Conservation (phyloP, 2,113 vertebrate species). For the Forbesichthys papilliferus region DNA sequence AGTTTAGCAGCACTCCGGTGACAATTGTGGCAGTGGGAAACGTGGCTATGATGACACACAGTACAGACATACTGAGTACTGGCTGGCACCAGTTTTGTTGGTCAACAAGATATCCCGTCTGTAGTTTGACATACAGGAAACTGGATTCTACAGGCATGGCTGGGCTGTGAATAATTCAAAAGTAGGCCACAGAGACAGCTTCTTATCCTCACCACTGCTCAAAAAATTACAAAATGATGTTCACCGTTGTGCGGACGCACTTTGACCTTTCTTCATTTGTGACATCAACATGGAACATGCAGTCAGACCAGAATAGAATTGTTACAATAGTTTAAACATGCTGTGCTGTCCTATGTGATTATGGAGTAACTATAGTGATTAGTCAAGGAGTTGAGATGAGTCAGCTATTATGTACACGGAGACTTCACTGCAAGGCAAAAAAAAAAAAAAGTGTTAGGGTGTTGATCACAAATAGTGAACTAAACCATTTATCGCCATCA, state of each 20-base stretch:
- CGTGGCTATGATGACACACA: conserved; percentile 11
- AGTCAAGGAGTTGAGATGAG: background rate
- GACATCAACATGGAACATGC: background rate
- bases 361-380: background rate
- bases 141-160: conserved; percentile 53
- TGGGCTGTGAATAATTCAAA: conserved; percentile 76
- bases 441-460: too few species aligned
- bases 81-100: conserved; percentile 36
- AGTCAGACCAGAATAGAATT: background rate
- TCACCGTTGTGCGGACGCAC: conserved; percentile 11
- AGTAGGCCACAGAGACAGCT: conserved; percentile 38
- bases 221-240: conserved; percentile 11
- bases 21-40: conserved; percentile 25
- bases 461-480: too few species aligned
- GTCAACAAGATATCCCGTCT: conserved; percentile 58
- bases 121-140: conserved; percentile 59
- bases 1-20: conserved; percentile 32
- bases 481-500: background rate
- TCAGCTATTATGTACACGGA: background rate
- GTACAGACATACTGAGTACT: conserved; percentile 21
- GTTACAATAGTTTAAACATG: conserved; percentile 1
- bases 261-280: conserved; percentile 27
- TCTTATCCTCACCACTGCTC: conserved; percentile 41
- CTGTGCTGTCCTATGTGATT: background rate
- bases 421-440: too few species aligned